Evolutionary conservation across 37 sponge, comb jelly and placozoan genomes (phyloP), one percentile per base, ranked within the genome.

Genomic region (Haliclona indistincta): DNA sequence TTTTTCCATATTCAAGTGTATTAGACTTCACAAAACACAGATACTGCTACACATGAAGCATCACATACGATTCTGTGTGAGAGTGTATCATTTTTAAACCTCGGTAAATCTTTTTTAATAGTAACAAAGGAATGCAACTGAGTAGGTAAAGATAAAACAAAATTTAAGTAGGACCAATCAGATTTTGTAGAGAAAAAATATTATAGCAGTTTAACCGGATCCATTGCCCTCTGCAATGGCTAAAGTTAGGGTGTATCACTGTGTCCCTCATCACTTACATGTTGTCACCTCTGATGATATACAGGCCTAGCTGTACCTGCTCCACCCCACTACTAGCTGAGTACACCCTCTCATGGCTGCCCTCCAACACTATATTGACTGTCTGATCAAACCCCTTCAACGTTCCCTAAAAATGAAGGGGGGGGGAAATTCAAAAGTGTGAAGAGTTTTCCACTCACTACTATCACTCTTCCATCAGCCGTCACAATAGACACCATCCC

Each of bases 221-320:
- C n/a, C n/a, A n/a, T n/a, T n/a, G n/a, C n/a, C n/a, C n/a, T n/a
- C n/a, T n/a, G n/a, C n/a, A n/a, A n/a, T n/a, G n/a, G n/a, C n/a
- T n/a, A n/a, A n/a, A n/a, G n/a, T n/a, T n/a, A n/a, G n/a, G n/a
- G n/a, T n/a, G n/a, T n/a, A n/a, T n/a, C n/a, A 10, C 10, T 61
- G 17, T 28, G 17, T 25, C 28, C 10, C 63, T 67, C 23, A 10
- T 39, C 13, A 74, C 97, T 83, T 40, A 97, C 97, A 97, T 87
- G 69, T 98, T 98, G 81, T 98, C 99, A 33, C 99, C 99, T 77
- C 99, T 75, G 78, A 98, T 88, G 49, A 98, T 88, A 67, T 98
- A 98, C 28, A 98, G 89, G 22, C 99, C 99, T 55, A 98, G 86
- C 22, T 87, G 81, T 25, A 98, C 99, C 51, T 95, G 76, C 56